These are phyloP conservation scores for Helicoverpa assulta DNA, from an alignment of 2,888 invertebrate genomes.

Conservation along the genomic window DNA sequence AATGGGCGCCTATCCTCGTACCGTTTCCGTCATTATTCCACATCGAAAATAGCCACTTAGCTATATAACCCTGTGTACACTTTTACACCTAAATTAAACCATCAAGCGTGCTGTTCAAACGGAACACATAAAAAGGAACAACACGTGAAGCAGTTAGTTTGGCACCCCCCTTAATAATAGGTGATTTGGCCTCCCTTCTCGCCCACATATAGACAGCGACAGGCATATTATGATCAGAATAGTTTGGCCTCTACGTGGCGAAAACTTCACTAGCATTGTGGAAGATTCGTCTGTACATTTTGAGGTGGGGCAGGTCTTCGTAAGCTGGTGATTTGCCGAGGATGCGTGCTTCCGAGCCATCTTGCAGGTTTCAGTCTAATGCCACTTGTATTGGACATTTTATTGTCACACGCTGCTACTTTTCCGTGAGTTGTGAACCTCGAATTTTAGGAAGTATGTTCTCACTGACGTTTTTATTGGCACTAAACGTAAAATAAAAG, in stretches of 20 bases:
- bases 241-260: conserved; percentile 67
- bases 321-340: conserved; percentile 65
- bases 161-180: conserved; percentile 88
- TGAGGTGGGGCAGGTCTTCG: conserved; percentile 65
- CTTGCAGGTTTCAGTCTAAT: conserved; percentile 81
- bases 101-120: conserved; percentile 81
- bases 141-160: conserved; percentile 87
- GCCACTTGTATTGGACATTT: conserved; percentile 88
- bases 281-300: conserved; percentile 1
- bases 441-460: conserved; percentile 83
- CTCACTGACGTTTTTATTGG: conserved; percentile 85
- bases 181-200: conserved; percentile 81
- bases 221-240: conserved; percentile 68
- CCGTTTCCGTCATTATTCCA: conserved; percentile 43
- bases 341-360: conserved; percentile 86
- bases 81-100: conserved; percentile 83
- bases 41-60: conserved; percentile 56
- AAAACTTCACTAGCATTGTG: conserved; percentile 15
- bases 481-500: conserved; percentile 84
- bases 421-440: conserved; percentile 81
- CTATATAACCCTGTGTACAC: conserved; percentile 69
- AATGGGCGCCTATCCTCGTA: conserved; percentile 32
- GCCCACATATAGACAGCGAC: conserved; percentile 73
- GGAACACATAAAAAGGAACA: conserved; percentile 87
- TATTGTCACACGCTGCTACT: conserved; percentile 86